Evolutionary conservation across 2,888 invertebrate species (phyloP).

Genomic region (Tipula confusa): DNA sequence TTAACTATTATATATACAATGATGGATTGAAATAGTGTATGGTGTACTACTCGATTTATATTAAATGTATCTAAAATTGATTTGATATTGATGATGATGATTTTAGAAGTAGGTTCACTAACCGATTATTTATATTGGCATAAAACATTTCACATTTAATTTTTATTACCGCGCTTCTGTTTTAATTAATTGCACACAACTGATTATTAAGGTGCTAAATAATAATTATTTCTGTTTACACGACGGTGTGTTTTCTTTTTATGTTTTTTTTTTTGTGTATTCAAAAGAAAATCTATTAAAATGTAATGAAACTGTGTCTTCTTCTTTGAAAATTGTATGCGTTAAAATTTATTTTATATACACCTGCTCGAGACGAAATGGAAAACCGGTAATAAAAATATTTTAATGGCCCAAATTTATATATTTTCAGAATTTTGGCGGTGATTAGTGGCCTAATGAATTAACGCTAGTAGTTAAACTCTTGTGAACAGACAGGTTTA

Average conservation of each 20-base stretch:
- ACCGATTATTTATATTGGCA: not conserved
- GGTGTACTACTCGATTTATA: not conserved
- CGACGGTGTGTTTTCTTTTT: not conserved
- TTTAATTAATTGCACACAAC: not conserved
- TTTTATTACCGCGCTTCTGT: not conserved
- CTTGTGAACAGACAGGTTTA: not conserved
- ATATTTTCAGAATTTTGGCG: not conserved
- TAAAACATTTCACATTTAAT: not conserved
- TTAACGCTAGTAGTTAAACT: not conserved
- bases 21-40: not conserved
- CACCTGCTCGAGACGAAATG: not conserved
- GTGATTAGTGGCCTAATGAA: slow-evolving; percentile 12
- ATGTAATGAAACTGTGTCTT: not conserved
- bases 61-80: not conserved
- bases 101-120: not conserved
- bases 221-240: slow-evolving; percentile 9
- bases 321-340: not conserved
- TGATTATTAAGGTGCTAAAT: slow-evolving; percentile 4
- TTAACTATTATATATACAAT: not conserved
- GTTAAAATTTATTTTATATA: not conserved
- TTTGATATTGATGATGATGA: not conserved
- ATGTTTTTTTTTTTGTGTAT: not conserved
- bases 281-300: slow-evolving; percentile 20
- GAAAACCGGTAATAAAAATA: not conserved
- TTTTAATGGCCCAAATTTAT: not conserved